Evolutionary conservation across 2,888 invertebrate genomes (phyloP).

Genomic region (Drosophila recens): DNA sequence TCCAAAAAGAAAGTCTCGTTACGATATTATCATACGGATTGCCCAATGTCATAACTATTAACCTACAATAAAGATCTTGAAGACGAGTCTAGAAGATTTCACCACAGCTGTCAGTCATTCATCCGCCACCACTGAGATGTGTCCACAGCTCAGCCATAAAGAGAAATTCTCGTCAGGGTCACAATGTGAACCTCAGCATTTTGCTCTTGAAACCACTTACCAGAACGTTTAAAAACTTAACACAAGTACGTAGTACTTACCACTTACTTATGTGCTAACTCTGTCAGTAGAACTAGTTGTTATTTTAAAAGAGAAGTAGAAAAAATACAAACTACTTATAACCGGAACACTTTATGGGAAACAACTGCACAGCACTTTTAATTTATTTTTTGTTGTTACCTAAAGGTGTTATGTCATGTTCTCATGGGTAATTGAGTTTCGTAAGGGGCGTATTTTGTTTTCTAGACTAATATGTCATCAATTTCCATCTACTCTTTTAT

Average conservation of each 20-base stretch:
- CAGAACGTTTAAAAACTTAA: constrained; percentile 60
- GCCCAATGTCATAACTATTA: constrained; percentile 79
- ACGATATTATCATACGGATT: constrained; percentile 56
- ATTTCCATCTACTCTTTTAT: neutral
- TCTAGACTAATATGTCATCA: neutral
- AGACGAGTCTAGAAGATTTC: constrained; percentile 70
- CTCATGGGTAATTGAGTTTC: constrained; percentile 9
- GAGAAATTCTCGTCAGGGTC: constrained; percentile 73
- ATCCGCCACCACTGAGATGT: constrained; percentile 44
- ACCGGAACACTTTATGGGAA: constrained; percentile 64
- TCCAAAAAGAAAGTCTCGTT: constrained; percentile 69
- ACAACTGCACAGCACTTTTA: constrained; percentile 34
- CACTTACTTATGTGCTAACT: constrained; percentile 13
- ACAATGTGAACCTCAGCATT: constrained; percentile 57
- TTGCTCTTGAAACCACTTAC: constrained; percentile 67
- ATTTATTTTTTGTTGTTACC: constrained; percentile 23
- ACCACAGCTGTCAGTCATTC: constrained; percentile 47
- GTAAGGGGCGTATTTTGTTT: neutral
- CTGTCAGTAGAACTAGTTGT: constrained; percentile 41
- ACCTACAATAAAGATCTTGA: constrained; percentile 79
- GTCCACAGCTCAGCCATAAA: constrained; percentile 46
- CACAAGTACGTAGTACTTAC: constrained; percentile 12
- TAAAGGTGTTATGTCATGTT: constrained; percentile 72
- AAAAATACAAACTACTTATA: constrained; percentile 13
- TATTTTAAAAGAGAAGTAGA: constrained; percentile 11